Base-by-base conservation (phyloP, 2,797 vertebrate species). In the Alca torda region DNA sequence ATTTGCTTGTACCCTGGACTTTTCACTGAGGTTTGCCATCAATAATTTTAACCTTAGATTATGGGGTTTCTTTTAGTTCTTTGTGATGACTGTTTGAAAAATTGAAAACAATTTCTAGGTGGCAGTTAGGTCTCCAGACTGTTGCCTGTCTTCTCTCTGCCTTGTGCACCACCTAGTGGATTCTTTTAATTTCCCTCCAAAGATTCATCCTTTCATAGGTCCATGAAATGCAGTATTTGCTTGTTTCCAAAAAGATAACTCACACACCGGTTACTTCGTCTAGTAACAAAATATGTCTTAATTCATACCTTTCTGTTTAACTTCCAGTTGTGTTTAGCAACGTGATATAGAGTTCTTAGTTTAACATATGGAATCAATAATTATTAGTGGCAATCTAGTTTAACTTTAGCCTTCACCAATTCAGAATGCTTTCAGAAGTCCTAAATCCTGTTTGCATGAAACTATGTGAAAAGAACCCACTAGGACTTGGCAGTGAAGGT, bases 111-210 rank as follows among this genome's bases (percentile, higher is more conserved):
- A 11, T 70, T 69, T 64, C 19, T 37, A 41, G 20, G 5, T 43
- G 16, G 23, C 10, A 72, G 11, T 45, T 26, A 28, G 10, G 11
- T 65, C 15, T 37, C 54, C 35, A 33, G 17, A 8, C 11, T 9
- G 5, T 13, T 70, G 26, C 13, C 43, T 10, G 16, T 61, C 53
- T 79, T 31, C 50, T 68, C 60, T 74, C 11, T 56, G n/a, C 59
- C 35, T 84, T 74, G 73, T 68, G 74, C 61, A n/a, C 91, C 94
- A 94, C 56, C 96, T 91, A 63, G 80, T 77, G 90, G 87, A 43
- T 53, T 50, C 23, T 83, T 70, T 13, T 25, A 46, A 37, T 59
- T 46, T 37, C 14, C 24, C 37, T 18, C 4, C 41, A 43, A 73
- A 81, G n/a, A 72, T 5, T 41, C 45, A 25, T 17, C 46, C 12